Percentiles rank a stretch among this genome's conserved stretches.
These are phyloP conservation scores for Heterochromis multidens DNA, from an alignment of 2,113 vertebrate genomes.

Conservation along the genomic window DNA sequence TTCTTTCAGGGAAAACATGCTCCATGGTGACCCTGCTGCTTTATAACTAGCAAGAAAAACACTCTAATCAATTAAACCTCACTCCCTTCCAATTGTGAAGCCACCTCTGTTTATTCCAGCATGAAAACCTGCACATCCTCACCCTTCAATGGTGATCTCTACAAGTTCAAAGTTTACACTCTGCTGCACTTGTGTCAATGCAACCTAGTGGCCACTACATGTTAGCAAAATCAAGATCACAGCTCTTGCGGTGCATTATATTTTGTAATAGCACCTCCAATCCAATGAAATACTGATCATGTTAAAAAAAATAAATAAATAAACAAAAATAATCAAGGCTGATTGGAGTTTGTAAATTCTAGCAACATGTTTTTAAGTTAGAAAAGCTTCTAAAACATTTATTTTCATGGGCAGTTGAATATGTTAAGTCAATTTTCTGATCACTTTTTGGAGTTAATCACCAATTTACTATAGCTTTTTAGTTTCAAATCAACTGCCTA, in stretches of 20 bases:
- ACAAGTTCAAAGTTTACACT: background rate
- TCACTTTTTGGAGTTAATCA: background rate
- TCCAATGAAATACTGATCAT: background rate
- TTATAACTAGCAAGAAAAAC: background rate
- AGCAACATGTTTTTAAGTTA: background rate
- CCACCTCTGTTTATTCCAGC: background rate
- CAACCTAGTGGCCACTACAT: background rate
- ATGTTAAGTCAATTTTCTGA: background rate
- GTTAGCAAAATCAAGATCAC: background rate
- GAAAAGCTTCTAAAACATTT: fast-evolving
- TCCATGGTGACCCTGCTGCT: background rate
- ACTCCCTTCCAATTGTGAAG: background rate
- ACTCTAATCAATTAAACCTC: background rate
- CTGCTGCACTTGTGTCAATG: background rate
- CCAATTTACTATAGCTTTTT: background rate
- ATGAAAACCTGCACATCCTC: background rate
- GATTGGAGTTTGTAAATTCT: background rate
- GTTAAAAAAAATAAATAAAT: background rate
- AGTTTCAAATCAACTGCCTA: too few species aligned
- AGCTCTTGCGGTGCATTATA: background rate
- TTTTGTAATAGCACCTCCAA: background rate
- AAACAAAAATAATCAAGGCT: too few species aligned
- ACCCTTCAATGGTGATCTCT: background rate
- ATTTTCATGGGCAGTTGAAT: background rate
- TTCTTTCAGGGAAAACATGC: fast-evolving